Evolutionary conservation across 2,888 invertebrate genomes (phyloP).

Genomic region (Dolichopus griseipennis): DNA sequence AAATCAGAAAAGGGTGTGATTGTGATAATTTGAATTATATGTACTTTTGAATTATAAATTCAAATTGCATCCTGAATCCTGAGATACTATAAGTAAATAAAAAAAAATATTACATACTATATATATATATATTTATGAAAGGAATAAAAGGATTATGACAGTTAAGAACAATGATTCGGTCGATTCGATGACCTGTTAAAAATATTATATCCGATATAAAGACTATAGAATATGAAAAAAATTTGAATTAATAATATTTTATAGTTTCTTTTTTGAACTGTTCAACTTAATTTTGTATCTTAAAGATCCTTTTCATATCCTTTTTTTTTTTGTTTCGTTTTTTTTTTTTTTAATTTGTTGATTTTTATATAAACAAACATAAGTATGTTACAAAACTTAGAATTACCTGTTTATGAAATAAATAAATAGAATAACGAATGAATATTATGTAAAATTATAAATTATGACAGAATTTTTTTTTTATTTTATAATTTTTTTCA

Average conservation of each 20-base stretch:
- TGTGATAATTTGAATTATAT: neutral
- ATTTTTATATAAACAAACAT: too few species aligned
- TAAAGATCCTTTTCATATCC: neutral
- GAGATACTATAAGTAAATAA: neutral
- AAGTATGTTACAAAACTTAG: too few species aligned
- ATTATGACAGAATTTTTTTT: neutral
- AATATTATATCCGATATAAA: too few species aligned
- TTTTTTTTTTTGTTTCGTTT: too few species aligned
- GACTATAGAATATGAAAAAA: too few species aligned
- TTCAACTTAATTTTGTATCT: neutral
- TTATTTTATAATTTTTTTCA: neutral
- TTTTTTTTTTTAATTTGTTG: too few species aligned
- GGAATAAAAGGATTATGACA: neutral
- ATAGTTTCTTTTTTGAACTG: neutral
- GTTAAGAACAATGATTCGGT: too few species aligned
- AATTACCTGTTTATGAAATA: neutral
- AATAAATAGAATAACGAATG: neutral
- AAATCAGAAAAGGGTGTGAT: neutral
- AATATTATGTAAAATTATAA: too few species aligned
- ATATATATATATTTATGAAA: too few species aligned
- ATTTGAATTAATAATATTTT: neutral
- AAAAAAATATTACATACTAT: neutral
- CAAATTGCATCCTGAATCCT: neutral
- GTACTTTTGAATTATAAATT: neutral
- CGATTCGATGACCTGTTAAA: too few species aligned